These are phyloP conservation scores for Pelecanoides urinatrix DNA, from an alignment of 2,113 vertebrate species.

Conservation along the genomic window DNA sequence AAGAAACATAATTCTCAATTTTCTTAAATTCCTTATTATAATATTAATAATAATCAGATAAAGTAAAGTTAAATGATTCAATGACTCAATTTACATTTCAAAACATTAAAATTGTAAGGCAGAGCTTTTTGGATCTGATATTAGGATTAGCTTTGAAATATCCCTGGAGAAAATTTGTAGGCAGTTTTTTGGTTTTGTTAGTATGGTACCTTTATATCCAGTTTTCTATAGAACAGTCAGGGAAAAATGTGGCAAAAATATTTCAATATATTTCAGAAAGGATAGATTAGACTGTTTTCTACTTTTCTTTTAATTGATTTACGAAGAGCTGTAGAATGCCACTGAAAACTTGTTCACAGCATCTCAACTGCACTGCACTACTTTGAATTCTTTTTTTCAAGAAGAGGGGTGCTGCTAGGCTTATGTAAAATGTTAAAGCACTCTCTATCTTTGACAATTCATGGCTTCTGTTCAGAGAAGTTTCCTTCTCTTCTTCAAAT, in stretches of 20 bases:
- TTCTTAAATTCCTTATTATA: conserved; percentile 32
- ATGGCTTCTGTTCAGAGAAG: background rate
- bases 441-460: background rate
- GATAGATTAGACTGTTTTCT: conserved; percentile 11
- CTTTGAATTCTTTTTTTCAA: background rate
- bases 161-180: background rate
- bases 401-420: background rate
- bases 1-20: conserved; percentile 38
- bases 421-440: background rate
- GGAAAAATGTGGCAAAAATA: conserved; percentile 6
- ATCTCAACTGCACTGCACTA: background rate
- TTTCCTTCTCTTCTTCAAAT: background rate
- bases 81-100: conserved; percentile 64
- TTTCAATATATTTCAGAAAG: conserved; percentile 51
- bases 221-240: background rate
- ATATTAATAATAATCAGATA: conserved; percentile 51
- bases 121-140: conserved; percentile 32
- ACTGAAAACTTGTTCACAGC: background rate
- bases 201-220: background rate
- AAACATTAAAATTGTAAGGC: conserved; percentile 13
- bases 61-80: conserved; percentile 52
- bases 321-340: conserved; percentile 6
- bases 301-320: conserved; percentile 42
- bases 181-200: background rate
- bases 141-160: conserved; percentile 51